Percentiles rank a stretch among this genome's conserved stretches.
Evolutionary conservation across 1,140 invertebrate genomes (phyloP).

Genomic region (Phortica variegata): DNA sequence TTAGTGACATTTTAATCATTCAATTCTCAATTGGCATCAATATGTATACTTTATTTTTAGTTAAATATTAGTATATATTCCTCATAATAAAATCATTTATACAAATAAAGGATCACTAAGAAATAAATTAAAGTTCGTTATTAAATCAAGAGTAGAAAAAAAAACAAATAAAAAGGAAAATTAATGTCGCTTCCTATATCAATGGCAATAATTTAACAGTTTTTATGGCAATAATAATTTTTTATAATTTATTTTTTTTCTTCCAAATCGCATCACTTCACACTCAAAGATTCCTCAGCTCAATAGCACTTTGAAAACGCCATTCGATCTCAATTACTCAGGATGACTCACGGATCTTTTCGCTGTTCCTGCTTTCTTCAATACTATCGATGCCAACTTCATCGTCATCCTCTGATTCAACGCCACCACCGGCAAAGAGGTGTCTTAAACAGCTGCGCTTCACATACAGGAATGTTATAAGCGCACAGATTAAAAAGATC

Average conservation of each 20-base stretch:
- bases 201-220: not conserved
- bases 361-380: conserved; percentile 38
- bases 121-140: too few species aligned
- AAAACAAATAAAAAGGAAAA: not conserved
- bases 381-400: conserved; percentile 26
- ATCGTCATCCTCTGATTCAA: conserved; percentile 5
- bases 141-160: not conserved
- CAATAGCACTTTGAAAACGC: conserved; percentile 20
- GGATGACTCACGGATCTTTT: conserved; percentile 39
- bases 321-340: conserved; percentile 44
- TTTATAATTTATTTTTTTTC: not conserved
- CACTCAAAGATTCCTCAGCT: not conserved
- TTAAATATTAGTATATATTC: too few species aligned
- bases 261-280: not conserved
- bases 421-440: conserved; percentile 30
- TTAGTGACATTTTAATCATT: too few species aligned
- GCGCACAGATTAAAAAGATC: conserved; percentile 61
- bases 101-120: too few species aligned
- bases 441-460: conserved; percentile 51
- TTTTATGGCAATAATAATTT: not conserved
- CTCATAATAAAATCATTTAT: too few species aligned
- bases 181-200: too few species aligned
- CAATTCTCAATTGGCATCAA: too few species aligned
- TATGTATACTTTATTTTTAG: too few species aligned
- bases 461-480: conserved; percentile 64